phyloP scores from a whole-genome alignment of 2,113 vertebrate species.

The Heterocephalus glaber region DNA sequence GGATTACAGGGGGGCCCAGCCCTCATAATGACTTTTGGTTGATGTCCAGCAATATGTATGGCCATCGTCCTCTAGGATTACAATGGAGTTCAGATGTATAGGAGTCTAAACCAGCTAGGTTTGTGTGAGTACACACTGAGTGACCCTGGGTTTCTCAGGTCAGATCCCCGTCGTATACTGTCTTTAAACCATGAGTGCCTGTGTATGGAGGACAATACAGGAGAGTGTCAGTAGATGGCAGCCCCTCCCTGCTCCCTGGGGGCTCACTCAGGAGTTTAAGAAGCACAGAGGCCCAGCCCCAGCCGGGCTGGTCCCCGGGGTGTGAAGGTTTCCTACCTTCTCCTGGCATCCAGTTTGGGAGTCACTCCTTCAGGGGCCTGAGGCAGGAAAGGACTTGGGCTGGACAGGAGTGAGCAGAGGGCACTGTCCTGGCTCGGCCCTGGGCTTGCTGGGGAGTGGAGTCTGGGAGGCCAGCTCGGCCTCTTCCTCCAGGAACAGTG shows the following conservation, averaged over 20 bases:
- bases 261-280: background rate
- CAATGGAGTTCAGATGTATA: background rate
- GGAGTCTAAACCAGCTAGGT: too few relatives aligned
- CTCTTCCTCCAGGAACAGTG: background rate
- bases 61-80: background rate
- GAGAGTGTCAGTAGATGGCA: background rate
- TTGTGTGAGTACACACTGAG: background rate
- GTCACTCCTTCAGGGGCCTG: background rate
- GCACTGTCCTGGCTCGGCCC: background rate
- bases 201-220: background rate
- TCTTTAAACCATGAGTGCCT: background rate
- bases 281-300: background rate
- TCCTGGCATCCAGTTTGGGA: background rate
- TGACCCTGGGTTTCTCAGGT: background rate
- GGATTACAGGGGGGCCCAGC: background rate
- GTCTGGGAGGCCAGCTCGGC: background rate
- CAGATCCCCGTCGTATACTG: background rate
- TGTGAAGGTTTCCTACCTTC: background rate
- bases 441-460: background rate
- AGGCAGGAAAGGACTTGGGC: background rate
- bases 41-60: too few relatives aligned
- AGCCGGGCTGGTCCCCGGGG: background rate
- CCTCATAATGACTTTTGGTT: background rate
- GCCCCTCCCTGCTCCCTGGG: background rate
- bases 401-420: background rate